Base-by-base conservation (phyloP, 2,797 vertebrate genomes). In the Cetoscarus ocellatus region DNA sequence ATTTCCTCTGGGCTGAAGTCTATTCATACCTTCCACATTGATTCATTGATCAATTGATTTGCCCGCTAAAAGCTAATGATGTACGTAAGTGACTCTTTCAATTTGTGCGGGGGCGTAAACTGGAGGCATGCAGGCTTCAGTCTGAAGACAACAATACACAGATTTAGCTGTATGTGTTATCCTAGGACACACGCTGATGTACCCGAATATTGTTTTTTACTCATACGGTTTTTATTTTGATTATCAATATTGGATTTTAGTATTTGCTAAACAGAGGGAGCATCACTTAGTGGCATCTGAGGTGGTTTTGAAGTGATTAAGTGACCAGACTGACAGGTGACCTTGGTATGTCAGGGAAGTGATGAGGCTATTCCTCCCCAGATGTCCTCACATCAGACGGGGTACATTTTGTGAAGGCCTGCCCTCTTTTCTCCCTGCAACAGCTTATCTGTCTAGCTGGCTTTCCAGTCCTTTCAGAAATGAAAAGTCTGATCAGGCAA, bases 31-130 rank as follows among this genome's bases (percentile, higher is more conserved):
- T 92, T 89, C 86, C 76, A 27, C 83, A 95, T 93, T 91, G 91
- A 94, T 88, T 88, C 85, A 94, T 93, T 94, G 94, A 95, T 94
- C 89, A 85, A 95, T 94, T 94, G 94, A 95, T 91, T 91, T 74
- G 78, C 77, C 80, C 70, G 88, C 91, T 94, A 92, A 93, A 93
- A 94, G 92, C 91, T 94, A 94, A 94, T 94, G 92, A 94, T 93
- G 88, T 88, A 86, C 90, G 89, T 92, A 93, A 94, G 91, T 92
- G 92, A 93, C 83, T 91, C 83, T 87, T 90, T 88, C 86, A 84
- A 91, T 93, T 93, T 90, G 88, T 18, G 17, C 36, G 82, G 70
- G 77, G 75, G 51, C 59, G 73, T 27, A 75, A 40, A 83, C 76
- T 73, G 74, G 63, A 88, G 85, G 90, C 80, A 86, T 63, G 87